These are phyloP conservation scores for Villa cingulata DNA, from an alignment of 2,888 invertebrate species.

Conservation along the genomic window DNA sequence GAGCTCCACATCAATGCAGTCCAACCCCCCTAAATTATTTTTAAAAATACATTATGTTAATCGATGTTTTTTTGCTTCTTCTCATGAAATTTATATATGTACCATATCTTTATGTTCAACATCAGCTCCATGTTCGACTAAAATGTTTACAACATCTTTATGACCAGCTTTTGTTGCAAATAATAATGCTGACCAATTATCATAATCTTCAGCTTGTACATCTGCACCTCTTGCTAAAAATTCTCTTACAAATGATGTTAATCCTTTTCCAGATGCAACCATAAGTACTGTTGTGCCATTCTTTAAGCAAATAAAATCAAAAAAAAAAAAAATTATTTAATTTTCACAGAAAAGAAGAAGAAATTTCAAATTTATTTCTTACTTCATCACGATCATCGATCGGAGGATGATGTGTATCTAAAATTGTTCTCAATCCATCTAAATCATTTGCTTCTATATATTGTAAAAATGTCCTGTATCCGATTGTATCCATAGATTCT, in stretches of 20 bases:
- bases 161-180: conserved; percentile 86
- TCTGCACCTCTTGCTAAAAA: conserved; percentile 85
- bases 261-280: conserved; percentile 77
- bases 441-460: conserved; percentile 71
- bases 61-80: too few species aligned
- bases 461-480: conserved; percentile 66
- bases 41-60: neutral
- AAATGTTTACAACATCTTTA: conserved; percentile 60
- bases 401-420: conserved; percentile 67
- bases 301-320: conserved; percentile 38
- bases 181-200: conserved; percentile 84
- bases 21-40: conserved; percentile 72
- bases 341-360: conserved; percentile 2
- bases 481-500: conserved; percentile 85
- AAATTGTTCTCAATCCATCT: conserved; percentile 62
- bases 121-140: conserved; percentile 72
- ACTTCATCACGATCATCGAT: conserved; percentile 84
- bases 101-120: conserved; percentile 82
- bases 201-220: conserved; percentile 78
- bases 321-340: neutral
- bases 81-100: conserved; percentile 26
- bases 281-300: conserved; percentile 91
- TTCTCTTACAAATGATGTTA: conserved; percentile 66
- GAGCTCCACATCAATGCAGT: conserved; percentile 95
- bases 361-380: conserved; percentile 20